A percentile compares a stretch with the other conserved stretches of the same genome.
phyloP scores from a whole-genome alignment of 2,113 vertebrate species.

The Nicator chloris region DNA sequence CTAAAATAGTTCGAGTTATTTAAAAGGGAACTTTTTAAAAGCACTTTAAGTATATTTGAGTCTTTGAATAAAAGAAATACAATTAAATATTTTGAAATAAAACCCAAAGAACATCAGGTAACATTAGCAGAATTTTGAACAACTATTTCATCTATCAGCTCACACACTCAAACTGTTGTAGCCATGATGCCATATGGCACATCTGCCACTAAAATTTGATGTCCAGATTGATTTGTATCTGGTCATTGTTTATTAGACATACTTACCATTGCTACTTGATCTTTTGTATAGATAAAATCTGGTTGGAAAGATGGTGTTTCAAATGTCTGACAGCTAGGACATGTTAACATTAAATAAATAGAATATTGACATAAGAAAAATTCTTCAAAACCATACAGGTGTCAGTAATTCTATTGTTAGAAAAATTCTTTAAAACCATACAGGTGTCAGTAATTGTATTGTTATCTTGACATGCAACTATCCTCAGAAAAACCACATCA shows the following conservation, averaged over 20 bases:
- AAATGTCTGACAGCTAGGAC: background rate
- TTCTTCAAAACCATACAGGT: background rate
- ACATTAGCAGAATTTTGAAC: background rate
- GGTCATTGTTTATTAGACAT: background rate
- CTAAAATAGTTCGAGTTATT: background rate
- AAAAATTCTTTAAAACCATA: background rate
- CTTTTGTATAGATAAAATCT: background rate
- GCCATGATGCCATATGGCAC: background rate
- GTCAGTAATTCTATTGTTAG: background rate
- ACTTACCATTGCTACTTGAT: background rate
- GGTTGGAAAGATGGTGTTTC: background rate
- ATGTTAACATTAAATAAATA: background rate
- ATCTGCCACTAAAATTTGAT: background rate
- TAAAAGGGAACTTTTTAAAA: background rate
- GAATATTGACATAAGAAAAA: background rate
- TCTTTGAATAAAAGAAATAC: background rate
- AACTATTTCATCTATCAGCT: background rate
- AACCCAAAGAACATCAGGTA: background rate
- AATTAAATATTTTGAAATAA: background rate
- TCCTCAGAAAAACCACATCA: background rate
- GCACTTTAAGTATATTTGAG: background rate
- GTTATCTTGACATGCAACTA: background rate
- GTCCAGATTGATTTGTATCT: background rate
- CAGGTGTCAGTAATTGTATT: background rate
- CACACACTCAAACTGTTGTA: background rate